These are phyloP conservation scores for Xiphorhynchus elegans DNA, from an alignment of 2,113 vertebrate genomes.

Conservation along the genomic window DNA sequence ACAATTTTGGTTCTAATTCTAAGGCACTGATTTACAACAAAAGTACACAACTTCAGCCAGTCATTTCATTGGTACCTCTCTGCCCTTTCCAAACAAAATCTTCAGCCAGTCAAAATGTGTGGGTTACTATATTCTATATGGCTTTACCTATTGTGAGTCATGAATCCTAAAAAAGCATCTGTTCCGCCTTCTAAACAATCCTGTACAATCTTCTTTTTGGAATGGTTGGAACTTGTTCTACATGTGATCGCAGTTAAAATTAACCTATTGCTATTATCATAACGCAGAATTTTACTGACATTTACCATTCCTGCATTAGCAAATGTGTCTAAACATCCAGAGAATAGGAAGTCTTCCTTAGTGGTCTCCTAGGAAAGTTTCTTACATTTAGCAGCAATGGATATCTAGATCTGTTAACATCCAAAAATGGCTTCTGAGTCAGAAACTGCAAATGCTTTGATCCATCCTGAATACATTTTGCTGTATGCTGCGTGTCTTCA, in stretches of 20 bases:
- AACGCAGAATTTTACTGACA: background rate
- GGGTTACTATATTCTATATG: background rate
- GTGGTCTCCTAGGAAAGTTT: background rate
- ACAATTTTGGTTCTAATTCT: background rate
- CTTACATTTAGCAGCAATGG: background rate
- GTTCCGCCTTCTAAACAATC: background rate
- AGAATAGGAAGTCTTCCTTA: background rate
- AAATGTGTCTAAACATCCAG: background rate
- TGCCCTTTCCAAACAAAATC: background rate
- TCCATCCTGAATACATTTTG: background rate
- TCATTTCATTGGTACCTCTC: background rate
- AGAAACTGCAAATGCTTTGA: background rate
- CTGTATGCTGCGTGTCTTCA: background rate
- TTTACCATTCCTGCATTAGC: background rate
- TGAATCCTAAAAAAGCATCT: background rate
- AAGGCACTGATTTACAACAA: background rate
- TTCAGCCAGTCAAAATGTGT: background rate
- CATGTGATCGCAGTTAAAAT: background rate
- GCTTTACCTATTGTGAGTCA: background rate
- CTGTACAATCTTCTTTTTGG: background rate
- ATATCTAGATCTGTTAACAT: background rate
- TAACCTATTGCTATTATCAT: background rate
- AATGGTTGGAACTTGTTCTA: background rate
- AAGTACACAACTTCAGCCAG: background rate
- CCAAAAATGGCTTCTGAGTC: background rate